Conservation (phyloP, 2,888 invertebrate genomes). For the Ferrisia virgata region DNA sequence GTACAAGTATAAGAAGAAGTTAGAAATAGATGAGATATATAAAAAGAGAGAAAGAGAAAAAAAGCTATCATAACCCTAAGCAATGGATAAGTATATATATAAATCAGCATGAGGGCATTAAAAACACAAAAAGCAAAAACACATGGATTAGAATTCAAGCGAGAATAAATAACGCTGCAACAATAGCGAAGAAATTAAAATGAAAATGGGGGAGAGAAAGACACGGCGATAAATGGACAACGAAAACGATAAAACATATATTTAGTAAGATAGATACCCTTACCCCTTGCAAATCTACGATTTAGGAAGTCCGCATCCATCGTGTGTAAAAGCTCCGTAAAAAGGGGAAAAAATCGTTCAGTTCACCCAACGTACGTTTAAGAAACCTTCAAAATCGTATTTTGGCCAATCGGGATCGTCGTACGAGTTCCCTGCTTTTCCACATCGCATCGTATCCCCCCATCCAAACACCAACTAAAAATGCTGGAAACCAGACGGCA, state of each 20-base stretch:
- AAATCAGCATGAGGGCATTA: slow-evolving; percentile 24
- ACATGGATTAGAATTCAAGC: slow-evolving; percentile 29
- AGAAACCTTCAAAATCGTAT: neutral
- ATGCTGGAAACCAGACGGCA: neutral
- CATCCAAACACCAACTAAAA: neutral
- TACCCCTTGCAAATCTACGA: neutral
- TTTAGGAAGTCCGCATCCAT: no score
- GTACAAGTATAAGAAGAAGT: neutral
- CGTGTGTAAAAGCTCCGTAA: neutral
- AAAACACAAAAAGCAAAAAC: slow-evolving; percentile 21
- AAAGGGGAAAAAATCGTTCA: neutral
- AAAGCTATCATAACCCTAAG: slow-evolving; percentile 24
- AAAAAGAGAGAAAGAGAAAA: no score
- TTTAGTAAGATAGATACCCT: neutral
- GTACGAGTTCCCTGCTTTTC: neutral
- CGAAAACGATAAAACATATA: slow-evolving; percentile 26
- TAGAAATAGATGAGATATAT: neutral
- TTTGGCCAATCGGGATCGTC: neutral
- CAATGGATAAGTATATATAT: no score
- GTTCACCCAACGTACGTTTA: neutral
- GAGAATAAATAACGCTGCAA: slow-evolving; percentile 21
- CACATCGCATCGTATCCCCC: no score
- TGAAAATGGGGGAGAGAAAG: slow-evolving; percentile 23
- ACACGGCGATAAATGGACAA: slow-evolving; percentile 23
- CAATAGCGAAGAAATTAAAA: slow-evolving; percentile 28